Conservation (phyloP, 1,140 invertebrate species). For the Zaprionus kolodkinae region DNA sequence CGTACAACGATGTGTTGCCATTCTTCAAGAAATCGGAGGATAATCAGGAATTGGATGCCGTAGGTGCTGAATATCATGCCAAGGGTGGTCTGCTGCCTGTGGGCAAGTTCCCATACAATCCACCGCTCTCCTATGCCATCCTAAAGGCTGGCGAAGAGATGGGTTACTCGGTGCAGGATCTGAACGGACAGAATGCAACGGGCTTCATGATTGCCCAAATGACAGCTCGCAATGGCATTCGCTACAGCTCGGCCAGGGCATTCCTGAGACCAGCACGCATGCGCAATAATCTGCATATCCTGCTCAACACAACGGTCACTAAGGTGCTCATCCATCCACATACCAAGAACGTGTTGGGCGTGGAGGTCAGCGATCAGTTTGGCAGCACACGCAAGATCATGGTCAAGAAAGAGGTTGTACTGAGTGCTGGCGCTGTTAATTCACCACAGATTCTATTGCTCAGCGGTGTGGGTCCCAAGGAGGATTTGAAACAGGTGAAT, state of each 20-base stretch:
- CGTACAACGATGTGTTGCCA: constrained; percentile 94
- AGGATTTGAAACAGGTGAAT: constrained; percentile 88
- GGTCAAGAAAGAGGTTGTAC: constrained; percentile 91
- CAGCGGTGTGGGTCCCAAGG: constrained; percentile 91
- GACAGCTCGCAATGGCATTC: constrained; percentile 93
- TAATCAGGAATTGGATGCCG: constrained; percentile 90
- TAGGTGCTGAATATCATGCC: constrained; percentile 91
- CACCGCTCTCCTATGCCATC: constrained; percentile 92
- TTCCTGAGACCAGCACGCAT: constrained; percentile 91
- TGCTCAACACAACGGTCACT: constrained; percentile 91
- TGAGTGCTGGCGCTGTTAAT: constrained; percentile 90
- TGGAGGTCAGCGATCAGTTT: constrained; percentile 86
- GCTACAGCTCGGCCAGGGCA: constrained; percentile 91
- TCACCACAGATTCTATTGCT: constrained; percentile 93
- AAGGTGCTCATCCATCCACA: constrained; percentile 88
- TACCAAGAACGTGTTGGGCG: constrained; percentile 85
- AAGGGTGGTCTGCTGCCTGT: constrained; percentile 92
- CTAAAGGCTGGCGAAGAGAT: constrained; percentile 93
- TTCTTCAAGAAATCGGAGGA: constrained; percentile 95
- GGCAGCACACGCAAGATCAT: constrained; percentile 87
- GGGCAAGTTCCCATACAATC: constrained; percentile 93
- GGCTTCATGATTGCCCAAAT: constrained; percentile 94
- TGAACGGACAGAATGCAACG: constrained; percentile 92
- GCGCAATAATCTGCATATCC: constrained; percentile 90
- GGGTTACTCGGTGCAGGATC: constrained; percentile 91